Evolutionary conservation across 2,113 vertebrate genomes (phyloP), one percentile per base, ranked within the genome.

Genomic region (Laterallus jamaicensis): DNA sequence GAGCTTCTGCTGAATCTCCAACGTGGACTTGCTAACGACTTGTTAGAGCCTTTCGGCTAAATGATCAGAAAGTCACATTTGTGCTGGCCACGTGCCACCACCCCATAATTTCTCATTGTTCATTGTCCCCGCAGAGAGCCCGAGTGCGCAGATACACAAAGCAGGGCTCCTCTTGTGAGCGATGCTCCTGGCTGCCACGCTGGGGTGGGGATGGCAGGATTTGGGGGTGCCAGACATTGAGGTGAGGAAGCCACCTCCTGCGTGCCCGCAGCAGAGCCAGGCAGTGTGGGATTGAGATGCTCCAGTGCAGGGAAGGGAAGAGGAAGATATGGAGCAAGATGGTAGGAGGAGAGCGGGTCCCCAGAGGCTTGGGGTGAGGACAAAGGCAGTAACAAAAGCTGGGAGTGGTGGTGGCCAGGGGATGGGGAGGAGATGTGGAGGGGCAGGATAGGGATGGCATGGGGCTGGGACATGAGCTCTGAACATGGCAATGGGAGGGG

Each of bases 91-190:
- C 6, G 56, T 47, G 92, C 89, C 93, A 87, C 26, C 0, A 10
- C 58, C 73, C 92, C 86, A 22, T 54, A 75, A 94, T 95, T 96
- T 84, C 95, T 92, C 82, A 95, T 96, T 96, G 96, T 96, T 95
- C 85, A 49, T 95, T 91, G 95, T 97, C 93, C 92, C 66, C 0
- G 4, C 47, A 52, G 94, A 89, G 84, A 71, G 74, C 73, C 73
- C 2, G 10, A 89, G 76, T 2, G 6, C 20, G 2, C 70, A 31
- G 67, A 93, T 3, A 12, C 90, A 92, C 75, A 90, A 77, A 94
- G 79, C 95, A 73, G 90, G 85, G 88, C 88, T 95, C 79, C 75
- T 73, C 63, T 31, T 7, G 1, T 0, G 1, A 69, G 62, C 6
- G 21, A 64, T 8, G 15, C 84, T 68, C 77, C 4, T 42, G 74